Evolutionary conservation across 2,113 vertebrate genomes (phyloP).

Genomic region (Poeciliopsis retropinna): DNA sequence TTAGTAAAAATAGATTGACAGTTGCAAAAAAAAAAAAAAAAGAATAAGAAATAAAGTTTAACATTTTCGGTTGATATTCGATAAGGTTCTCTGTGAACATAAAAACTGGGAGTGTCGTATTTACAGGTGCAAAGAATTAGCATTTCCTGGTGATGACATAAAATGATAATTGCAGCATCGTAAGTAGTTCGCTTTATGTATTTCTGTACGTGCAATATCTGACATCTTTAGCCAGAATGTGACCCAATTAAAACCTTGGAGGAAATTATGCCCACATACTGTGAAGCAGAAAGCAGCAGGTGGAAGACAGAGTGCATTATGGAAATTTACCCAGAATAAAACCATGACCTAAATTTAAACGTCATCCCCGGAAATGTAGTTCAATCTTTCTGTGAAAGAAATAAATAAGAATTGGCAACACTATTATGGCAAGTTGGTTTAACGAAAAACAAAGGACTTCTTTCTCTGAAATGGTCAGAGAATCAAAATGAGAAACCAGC

Average conservation of each 20-base stretch:
- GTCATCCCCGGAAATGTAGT: constrained; percentile 8
- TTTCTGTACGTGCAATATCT: constrained; percentile 29
- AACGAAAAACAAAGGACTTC: constrained; percentile 1
- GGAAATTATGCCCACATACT: constrained; percentile 53
- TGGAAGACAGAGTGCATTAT: constrained; percentile 31
- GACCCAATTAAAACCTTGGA: constrained; percentile 62
- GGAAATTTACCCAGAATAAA: constrained; percentile 37
- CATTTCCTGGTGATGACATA: constrained; percentile 44
- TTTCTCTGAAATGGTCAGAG: constrained; percentile 17
- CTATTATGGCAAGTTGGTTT: not conserved
- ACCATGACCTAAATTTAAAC: constrained; percentile 45
- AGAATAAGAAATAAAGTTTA: not conserved
- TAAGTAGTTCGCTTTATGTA: constrained; percentile 33
- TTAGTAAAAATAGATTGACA: not conserved
- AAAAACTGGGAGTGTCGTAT: not conserved
- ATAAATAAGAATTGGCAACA: not conserved
- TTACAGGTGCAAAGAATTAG: constrained; percentile 33
- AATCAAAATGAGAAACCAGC: constrained; percentile 44
- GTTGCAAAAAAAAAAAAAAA: not conserved
- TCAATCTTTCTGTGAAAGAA: constrained; percentile 3
- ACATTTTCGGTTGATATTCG: not conserved
- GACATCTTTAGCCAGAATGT: constrained; percentile 49
- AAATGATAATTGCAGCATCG: constrained; percentile 19
- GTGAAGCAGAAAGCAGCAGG: constrained; percentile 67
- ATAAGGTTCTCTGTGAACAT: not conserved